Evolutionary conservation across 2,888 invertebrate genomes (phyloP).

Genomic region (Listrodromus nycthemerus): DNA sequence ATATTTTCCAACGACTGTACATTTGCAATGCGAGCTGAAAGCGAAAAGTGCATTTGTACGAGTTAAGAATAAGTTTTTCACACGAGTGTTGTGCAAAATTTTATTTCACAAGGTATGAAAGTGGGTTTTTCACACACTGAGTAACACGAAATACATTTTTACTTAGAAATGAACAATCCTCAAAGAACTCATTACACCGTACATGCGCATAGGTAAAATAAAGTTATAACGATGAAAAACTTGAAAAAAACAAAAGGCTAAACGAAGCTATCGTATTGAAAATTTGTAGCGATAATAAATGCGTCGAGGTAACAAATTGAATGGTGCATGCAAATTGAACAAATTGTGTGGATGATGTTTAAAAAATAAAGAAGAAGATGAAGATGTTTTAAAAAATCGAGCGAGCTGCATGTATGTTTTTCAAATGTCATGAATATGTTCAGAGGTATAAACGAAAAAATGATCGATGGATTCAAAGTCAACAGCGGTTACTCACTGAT

Average conservation of each 20-base stretch:
- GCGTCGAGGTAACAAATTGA: background rate
- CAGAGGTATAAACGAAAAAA: background rate
- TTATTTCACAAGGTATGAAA: too few species aligned
- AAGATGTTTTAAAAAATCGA: conserved; percentile 16
- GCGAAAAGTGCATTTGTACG: too few species aligned
- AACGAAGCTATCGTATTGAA: background rate
- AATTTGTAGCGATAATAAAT: background rate
- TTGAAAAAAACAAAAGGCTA: background rate
- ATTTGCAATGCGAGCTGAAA: too few species aligned
- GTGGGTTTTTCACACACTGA: too few species aligned
- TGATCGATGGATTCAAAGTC: conserved; percentile 6
- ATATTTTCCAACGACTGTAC: too few species aligned
- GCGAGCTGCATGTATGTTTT: conserved; percentile 38
- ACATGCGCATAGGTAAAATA: background rate
- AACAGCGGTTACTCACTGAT: conserved; percentile 91
- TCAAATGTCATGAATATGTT: background rate
- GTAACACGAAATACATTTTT: background rate
- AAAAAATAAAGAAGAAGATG: background rate
- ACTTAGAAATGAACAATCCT: background rate
- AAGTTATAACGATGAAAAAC: background rate
- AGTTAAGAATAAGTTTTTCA: too few species aligned
- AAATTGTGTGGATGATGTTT: background rate
- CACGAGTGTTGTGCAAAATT: too few species aligned
- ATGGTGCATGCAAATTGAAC: background rate
- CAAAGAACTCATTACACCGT: background rate